Evolutionary conservation across 2,797 vertebrate genomes (phyloP), one percentile per base, ranked within the genome.

Genomic region (Parambassis ranga): DNA sequence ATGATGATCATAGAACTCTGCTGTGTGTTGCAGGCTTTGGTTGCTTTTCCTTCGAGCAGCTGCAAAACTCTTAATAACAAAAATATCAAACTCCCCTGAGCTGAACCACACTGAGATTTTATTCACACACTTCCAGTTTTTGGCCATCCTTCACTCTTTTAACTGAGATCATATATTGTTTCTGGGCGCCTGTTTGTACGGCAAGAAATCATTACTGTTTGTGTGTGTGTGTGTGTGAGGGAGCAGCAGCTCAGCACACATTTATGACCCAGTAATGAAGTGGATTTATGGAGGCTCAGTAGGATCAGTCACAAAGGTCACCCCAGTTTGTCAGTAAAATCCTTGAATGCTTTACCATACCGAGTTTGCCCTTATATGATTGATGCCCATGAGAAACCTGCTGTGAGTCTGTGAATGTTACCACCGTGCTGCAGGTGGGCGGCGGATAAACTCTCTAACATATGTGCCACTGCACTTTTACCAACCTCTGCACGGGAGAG

Each of bases 291-390:
- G 71, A 70, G 73, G 53, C 63, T 51, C 42, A 11, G 65, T 48
- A 30, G 72, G 69, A 81, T 66, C 60, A 49, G 69, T 82, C 65
- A 65, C 56, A 85, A 79, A 87, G 86, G 87, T 90, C 74, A 76
- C 49, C 59, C 58, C 14, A 68, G 60, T 71, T 72, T 82, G 61
- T 77, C 52, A 28, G 80, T 81, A 56, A 84, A 82, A 82, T 41
- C 56, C 66, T 74, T 89, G 79, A 90, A 83, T 62, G 77, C 50
- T 89, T 89, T 85, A 77, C 84, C 84, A 87, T 78, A 64, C 83
- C 16, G 9, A 31, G 42, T 85, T 74, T 65, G 19, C 36, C 27
- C 55, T 32, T 73, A 74, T 73, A 74, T 88, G 85, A 86, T 82
- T 86, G 68, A 90, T 83, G 63, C 64, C 31, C 62, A 61, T 72